Evolutionary conservation across 2,113 vertebrate species (phyloP), one percentile per base, ranked within the genome.

Genomic region (Ictidomys tridecemlineatus): DNA sequence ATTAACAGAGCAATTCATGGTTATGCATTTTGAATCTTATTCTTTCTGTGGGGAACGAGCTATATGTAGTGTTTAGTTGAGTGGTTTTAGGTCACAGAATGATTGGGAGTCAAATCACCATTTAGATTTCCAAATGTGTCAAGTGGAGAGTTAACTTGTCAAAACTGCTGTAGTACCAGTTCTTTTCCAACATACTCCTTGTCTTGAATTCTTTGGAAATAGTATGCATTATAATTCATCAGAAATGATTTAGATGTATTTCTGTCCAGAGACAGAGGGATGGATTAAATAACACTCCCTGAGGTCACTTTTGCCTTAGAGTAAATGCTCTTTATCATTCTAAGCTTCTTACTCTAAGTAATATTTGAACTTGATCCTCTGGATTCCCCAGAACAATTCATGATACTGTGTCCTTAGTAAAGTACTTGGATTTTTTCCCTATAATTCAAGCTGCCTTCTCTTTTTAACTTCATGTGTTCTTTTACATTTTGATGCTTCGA

Each of bases 371-470:
- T 92, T 96, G 79, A 77, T 95, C 92, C 77, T 77, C 4, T 77
- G 92, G 87, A 45, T 95, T 97, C 89, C 95, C 87, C 72, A 63
- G 92, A 92, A 96, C 84, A 93, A 84, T 96, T 96, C 86, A 76
- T 92, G 76, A 92, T 69, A 39, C n/a, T 16, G 7, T 96, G 93
- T 97, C 70, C 58, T 18, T 78, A 42, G 89, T 32, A 84, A 93
- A 87, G 51, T 84, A 37, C 70, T 95, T 95, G 89, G 84, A 95
- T 53, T 53, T 53, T 63, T 79, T 93, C 74, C 76, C 67, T 48
- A 9, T 2, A 58, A 32, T 87, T 84, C 65, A 82, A 17, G 11
- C 89, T 97, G 16, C 37, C 65, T 80, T 97, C 70, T 91, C 34
- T 92, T 83, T 94, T 93, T 85, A 77, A 77, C 79, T 76, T 95